These are phyloP conservation scores for Benitochromis conjunctus DNA, from an alignment of 2,113 vertebrate species.

Conservation along the genomic window DNA sequence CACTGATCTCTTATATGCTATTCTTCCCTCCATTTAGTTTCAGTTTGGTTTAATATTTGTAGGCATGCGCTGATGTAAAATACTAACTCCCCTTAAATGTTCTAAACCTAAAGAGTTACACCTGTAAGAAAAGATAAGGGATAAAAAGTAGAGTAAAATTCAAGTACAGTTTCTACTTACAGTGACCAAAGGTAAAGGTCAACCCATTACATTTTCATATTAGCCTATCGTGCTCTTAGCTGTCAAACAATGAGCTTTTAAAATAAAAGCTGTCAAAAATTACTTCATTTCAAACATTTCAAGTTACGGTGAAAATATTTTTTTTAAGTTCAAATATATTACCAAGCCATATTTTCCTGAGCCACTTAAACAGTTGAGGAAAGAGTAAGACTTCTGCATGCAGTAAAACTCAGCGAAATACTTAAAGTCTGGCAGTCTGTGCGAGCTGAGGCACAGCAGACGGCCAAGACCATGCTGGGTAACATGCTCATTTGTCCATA, in stretches of 20 bases:
- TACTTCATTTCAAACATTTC: neutral
- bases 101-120: neutral
- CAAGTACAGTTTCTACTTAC: neutral
- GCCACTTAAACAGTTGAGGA: neutral
- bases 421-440: slow-evolving; percentile 12
- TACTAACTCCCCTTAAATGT: neutral
- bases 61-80: neutral
- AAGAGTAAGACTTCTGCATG: neutral
- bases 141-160: neutral
- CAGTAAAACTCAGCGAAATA: slow-evolving; percentile 24
- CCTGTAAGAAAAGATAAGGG: neutral
- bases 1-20: no score
- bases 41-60: no score
- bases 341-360: neutral
- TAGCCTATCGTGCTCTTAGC: neutral
- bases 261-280: neutral
- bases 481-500: slow-evolving; percentile 72
- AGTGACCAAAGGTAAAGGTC: neutral
- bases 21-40: no score
- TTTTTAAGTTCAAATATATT: neutral
- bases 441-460: slow-evolving; percentile 47
- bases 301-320: neutral
- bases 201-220: neutral
- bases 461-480: slow-evolving; percentile 50
- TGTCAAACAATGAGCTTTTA: neutral